Base-by-base conservation (phyloP, 2,113 vertebrate genomes). In the Actenoides lindsayi region DNA sequence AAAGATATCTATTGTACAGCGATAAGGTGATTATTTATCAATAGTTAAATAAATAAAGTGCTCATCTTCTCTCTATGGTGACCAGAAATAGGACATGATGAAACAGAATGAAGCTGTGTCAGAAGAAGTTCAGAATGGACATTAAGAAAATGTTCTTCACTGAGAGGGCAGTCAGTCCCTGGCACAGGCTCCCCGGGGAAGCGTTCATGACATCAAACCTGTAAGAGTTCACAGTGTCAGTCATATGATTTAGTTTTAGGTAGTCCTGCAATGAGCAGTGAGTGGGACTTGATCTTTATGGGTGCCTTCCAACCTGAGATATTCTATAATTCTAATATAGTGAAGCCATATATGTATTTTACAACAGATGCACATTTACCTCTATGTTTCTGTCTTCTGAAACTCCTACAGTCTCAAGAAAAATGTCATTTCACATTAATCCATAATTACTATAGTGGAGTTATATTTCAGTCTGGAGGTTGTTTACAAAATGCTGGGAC, bases 191-290 rank as follows among this genome's bases (percentile, higher is more conserved):
- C n/a, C 25, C 62, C 5, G 42, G 31, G 20, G 21, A 54, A 62
- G 5, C 2, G 1, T 5, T 62, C 25, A 50, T 0, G 0, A 5
- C 20, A 62, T 12, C 21, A 63, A 48, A 4, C 14, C 25, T 78
- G 17, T 48, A n/a, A 12, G 51, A 67, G 30, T 65, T 73, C 25
- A 33, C 28, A 10, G 9, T 0, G 0, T 31, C 18, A 53, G 12
- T 35, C 30, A 54, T 18, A 46, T 9, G 5, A 4, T 10, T 65
- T 73, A 41, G 5, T 46, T 83, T 71, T 27, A 88, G 17, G 10
- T 33, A 54, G 53, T 41, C 25, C 25, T 73, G n/a, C 0, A 0
- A 62, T 15, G 6, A 41, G 7, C 6, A 73, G 25, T 21, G 59
- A 48, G 3, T 31, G 48, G 14, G 16, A 71, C n/a, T 68, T 53